A percentile compares a stretch with the other conserved stretches of the same genome.
These are phyloP conservation scores for Coelinius sp. DNA, from an alignment of 2,888 invertebrate species.

Conservation along the genomic window DNA sequence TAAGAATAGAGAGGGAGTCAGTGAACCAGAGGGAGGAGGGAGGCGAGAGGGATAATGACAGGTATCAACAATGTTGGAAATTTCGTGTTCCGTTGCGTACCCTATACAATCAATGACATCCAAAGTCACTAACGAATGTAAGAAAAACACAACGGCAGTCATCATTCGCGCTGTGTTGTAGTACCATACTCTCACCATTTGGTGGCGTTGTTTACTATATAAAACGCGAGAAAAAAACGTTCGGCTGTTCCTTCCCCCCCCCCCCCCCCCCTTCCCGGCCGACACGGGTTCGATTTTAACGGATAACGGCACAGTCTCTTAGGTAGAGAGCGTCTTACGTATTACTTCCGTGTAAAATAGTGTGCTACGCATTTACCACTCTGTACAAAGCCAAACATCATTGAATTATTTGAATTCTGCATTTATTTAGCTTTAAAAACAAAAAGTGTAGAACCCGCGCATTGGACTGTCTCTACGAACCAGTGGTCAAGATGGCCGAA, in stretches of 20 bases:
- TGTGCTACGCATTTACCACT: background rate
- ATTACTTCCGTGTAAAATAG: background rate
- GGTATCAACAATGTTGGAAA: background rate
- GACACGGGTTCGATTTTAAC: background rate
- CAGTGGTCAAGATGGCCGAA: constrained; percentile 65
- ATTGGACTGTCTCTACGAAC: constrained; percentile 22
- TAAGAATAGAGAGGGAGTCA: background rate
- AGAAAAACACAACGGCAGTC: background rate
- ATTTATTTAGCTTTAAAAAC: background rate
- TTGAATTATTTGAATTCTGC: background rate
- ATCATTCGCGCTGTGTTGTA: background rate
- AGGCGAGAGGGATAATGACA: background rate
- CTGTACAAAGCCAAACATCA: background rate
- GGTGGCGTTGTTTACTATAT: background rate
- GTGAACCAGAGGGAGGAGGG: background rate
- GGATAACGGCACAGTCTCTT: constrained; percentile 18
- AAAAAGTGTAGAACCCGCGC: constrained; percentile 6
- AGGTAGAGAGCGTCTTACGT: constrained; percentile 12
- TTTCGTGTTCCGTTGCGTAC: background rate
- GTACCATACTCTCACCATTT: constrained; percentile 1
- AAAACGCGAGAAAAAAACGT: no score
- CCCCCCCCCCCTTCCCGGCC: background rate
- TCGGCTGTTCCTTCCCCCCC: no score
- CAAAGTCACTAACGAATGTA: no score
- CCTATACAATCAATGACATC: background rate